A percentile compares a stretch with the other conserved stretches of the same genome.
phyloP scores from a whole-genome alignment of 2,113 vertebrate genomes.

The Pseudopipra pipra region DNA sequence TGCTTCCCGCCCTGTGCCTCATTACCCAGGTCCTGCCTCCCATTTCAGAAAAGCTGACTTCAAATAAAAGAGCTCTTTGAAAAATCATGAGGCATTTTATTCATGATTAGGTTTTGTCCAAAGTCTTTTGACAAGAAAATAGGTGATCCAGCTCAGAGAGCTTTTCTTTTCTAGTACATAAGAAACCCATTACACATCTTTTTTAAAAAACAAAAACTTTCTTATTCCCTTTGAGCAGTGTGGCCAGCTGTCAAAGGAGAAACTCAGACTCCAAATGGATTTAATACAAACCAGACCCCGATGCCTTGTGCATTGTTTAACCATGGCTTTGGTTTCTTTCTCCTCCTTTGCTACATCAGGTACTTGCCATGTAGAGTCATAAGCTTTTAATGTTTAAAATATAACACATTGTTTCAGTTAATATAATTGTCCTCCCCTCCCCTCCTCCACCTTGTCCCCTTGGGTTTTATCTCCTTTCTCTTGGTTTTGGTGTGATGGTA shows the following conservation, averaged over 20 bases:
- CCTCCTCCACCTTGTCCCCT: neutral
- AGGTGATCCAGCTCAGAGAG: conserved; percentile 70
- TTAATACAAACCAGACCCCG: conserved; percentile 68
- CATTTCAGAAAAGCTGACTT: conserved; percentile 63
- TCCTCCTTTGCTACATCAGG: neutral
- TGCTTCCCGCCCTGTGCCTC: neutral
- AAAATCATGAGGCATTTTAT: conserved; percentile 72
- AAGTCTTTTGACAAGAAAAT: conserved; percentile 82
- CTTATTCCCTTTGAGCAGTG: conserved; percentile 68
- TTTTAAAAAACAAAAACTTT: conserved; percentile 51
- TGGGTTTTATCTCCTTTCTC: neutral
- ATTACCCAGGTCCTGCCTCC: conserved; percentile 51
- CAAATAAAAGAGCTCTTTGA: conserved; percentile 70
- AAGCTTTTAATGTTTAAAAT: conserved; percentile 48
- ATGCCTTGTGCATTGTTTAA: conserved; percentile 47
- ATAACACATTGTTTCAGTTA: conserved; percentile 36
- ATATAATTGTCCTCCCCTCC: conserved; percentile 4
- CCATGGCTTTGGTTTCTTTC: conserved; percentile 26
- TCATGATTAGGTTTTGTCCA: conserved; percentile 75
- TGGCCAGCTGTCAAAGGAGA: conserved; percentile 73
- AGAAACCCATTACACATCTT: conserved; percentile 76
- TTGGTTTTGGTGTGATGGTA: neutral
- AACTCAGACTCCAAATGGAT: conserved; percentile 56
- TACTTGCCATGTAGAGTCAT: conserved; percentile 37
- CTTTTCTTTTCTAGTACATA: conserved; percentile 69